Percentiles rank a stretch among this genome's conserved stretches.
Evolutionary conservation across 2,797 vertebrate species (phyloP).

Genomic region (Graptemys geographica): DNA sequence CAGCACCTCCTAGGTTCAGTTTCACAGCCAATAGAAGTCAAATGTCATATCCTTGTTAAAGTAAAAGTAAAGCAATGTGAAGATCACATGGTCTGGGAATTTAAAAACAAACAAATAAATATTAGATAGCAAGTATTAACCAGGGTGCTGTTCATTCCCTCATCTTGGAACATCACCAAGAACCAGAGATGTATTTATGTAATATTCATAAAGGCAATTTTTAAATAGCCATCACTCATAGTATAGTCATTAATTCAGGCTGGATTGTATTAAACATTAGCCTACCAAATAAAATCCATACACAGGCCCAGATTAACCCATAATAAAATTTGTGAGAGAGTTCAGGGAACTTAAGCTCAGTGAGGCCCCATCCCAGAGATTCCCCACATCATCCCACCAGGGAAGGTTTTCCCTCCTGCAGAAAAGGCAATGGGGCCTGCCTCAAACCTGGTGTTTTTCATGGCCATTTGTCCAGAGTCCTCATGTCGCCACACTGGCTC

Average conservation of each 20-base stretch:
- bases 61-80: background rate
- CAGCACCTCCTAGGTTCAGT: background rate
- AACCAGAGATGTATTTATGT: background rate
- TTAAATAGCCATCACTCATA: background rate
- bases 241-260: background rate
- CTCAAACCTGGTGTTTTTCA: background rate
- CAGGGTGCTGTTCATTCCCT: background rate
- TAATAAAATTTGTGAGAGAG: background rate
- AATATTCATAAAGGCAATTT: background rate
- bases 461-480: background rate
- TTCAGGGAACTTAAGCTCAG: background rate
- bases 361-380: background rate
- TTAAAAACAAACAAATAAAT: background rate
- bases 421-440: background rate
- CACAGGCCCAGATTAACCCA: background rate
- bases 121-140: background rate
- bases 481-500: background rate
- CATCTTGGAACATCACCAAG: background rate
- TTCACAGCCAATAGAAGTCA: background rate
- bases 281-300: background rate
- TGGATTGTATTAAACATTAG: background rate
- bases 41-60: background rate
- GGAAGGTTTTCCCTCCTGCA: background rate
- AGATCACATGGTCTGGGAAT: background rate
- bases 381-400: background rate